Evolutionary conservation across 2,797 vertebrate species (phyloP).

Genomic region (Squalus acanthias): DNA sequence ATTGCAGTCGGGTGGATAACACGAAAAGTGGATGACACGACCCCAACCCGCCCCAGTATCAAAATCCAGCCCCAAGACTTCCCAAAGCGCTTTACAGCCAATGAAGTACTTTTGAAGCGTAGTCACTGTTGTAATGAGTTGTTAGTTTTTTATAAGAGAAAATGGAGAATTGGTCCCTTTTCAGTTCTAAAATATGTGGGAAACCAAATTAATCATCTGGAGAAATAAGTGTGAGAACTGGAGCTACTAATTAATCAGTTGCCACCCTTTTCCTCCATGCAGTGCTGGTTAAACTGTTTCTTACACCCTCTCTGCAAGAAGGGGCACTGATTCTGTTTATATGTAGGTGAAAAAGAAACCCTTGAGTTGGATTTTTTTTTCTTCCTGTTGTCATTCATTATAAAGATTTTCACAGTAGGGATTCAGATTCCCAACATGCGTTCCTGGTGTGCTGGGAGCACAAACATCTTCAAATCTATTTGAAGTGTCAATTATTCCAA

Average conservation of each 20-base stretch:
- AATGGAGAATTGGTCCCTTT: neutral
- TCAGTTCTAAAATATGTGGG: neutral
- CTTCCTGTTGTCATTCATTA: neutral
- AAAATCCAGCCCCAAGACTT: neutral
- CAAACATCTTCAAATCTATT: neutral
- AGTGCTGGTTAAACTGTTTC: neutral
- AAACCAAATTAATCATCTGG: neutral
- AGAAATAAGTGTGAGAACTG: neutral
- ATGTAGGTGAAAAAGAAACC: neutral
- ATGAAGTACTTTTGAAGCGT: neutral
- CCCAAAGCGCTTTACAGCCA: neutral
- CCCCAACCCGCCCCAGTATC: no score
- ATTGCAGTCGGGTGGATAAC: no score
- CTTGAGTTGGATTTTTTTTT: neutral
- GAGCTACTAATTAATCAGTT: neutral
- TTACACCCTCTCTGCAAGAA: neutral
- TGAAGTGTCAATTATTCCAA: neutral
- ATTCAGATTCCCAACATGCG: neutral
- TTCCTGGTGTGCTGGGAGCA: neutral
- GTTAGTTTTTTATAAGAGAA: neutral
- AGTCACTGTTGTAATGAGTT: neutral
- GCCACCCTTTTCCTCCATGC: neutral
- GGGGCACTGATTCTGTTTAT: neutral
- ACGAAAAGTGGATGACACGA: no score
- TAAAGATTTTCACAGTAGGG: neutral